Evolutionary conservation across 2,113 vertebrate genomes (phyloP).

Genomic region (Orycteropus afer): DNA sequence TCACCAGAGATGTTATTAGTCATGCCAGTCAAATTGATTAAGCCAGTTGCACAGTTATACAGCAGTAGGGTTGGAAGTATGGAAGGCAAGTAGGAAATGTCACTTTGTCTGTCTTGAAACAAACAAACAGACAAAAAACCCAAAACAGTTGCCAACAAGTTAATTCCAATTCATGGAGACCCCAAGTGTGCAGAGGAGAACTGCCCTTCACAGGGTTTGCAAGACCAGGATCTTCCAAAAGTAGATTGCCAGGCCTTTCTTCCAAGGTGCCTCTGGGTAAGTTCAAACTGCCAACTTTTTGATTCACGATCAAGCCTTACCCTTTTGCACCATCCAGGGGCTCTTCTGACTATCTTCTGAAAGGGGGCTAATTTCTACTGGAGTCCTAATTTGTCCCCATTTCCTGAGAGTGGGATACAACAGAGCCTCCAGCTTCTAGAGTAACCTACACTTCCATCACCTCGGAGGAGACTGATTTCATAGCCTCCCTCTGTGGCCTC

Average conservation of each 20-base stretch:
- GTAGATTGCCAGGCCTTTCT: neutral
- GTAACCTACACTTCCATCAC: rapidly evolving
- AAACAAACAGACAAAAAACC: neutral
- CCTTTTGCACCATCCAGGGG: neutral
- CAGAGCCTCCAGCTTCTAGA: neutral
- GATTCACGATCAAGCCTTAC: neutral
- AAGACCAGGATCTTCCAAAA: neutral
- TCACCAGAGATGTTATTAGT: slow-evolving; percentile 25
- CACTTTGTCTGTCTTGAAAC: neutral
- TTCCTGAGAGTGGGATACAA: neutral
- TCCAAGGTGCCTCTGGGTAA: neutral
- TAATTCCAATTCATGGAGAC: neutral
- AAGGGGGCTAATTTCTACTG: neutral
- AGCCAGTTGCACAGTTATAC: neutral
- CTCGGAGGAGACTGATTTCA: neutral
- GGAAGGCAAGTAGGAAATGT: no score
- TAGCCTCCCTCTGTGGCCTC: neutral
- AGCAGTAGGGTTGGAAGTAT: neutral
- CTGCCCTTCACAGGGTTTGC: neutral
- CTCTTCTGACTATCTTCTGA: neutral
- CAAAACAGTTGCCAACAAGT: neutral
- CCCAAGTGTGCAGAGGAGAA: neutral
- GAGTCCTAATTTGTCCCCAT: neutral
- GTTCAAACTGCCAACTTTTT: neutral
- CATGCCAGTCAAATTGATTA: neutral